These are phyloP conservation scores for Lucinisca nassula DNA, from an alignment of 2,888 invertebrate genomes.

Conservation along the genomic window DNA sequence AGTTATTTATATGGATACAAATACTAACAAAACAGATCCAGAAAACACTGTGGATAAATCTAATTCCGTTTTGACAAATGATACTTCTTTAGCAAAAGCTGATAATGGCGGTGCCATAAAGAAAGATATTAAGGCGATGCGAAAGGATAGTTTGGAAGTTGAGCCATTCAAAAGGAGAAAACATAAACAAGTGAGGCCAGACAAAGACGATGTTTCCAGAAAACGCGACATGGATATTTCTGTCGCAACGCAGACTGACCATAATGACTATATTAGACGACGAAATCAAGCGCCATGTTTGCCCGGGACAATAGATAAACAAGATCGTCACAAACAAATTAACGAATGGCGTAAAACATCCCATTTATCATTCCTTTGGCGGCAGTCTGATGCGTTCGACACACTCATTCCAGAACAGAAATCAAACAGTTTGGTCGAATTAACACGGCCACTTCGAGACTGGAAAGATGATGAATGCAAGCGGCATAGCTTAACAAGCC, in stretches of 20 bases:
- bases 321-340: slow-evolving; percentile 68
- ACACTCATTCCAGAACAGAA: slow-evolving; percentile 71
- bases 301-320: slow-evolving; percentile 43
- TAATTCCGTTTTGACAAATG: background rate
- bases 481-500: slow-evolving; percentile 74
- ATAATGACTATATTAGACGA: slow-evolving; percentile 5
- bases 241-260: slow-evolving; percentile 50
- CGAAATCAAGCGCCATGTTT: slow-evolving; percentile 12
- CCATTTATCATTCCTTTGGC: slow-evolving; percentile 72
- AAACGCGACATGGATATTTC: background rate
- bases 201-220: background rate
- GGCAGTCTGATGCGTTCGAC: slow-evolving; percentile 69
- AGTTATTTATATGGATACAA: background rate
- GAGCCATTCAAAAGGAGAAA: slow-evolving; percentile 26
- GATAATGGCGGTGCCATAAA: background rate
- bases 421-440: slow-evolving; percentile 80
- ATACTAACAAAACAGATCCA: background rate
- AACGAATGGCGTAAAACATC: slow-evolving; percentile 77
- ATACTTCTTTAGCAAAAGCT: background rate
- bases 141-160: slow-evolving; percentile 31
- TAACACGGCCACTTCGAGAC: slow-evolving; percentile 70
- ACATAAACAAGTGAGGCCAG: background rate
- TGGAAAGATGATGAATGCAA: slow-evolving; percentile 68
- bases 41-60: background rate
- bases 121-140: background rate